Evolutionary conservation across 2,113 vertebrate species (phyloP).

Genomic region (Apaloderma vittatum): DNA sequence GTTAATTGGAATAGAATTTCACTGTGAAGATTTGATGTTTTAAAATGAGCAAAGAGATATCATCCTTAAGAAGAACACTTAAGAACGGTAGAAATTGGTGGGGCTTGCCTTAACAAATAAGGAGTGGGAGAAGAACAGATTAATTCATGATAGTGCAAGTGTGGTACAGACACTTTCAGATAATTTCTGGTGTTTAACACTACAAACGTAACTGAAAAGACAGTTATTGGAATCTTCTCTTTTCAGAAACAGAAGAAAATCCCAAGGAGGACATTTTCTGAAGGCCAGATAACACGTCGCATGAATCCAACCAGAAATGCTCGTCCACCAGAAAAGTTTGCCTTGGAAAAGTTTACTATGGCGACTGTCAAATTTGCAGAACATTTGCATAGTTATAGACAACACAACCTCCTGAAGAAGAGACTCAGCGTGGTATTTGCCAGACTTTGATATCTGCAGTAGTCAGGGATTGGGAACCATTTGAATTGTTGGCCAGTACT

Average conservation of each 20-base stretch:
- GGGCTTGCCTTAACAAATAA: neutral
- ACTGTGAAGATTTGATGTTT: neutral
- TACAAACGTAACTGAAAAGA: neutral
- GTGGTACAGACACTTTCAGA: neutral
- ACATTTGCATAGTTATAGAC: conserved; percentile 68
- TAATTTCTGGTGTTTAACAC: neutral
- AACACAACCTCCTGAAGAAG: conserved; percentile 79
- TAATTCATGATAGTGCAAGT: neutral
- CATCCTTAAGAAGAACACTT: neutral
- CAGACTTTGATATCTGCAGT: neutral
- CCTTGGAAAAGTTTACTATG: conserved; percentile 83
- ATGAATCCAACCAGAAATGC: conserved; percentile 91
- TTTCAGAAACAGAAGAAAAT: conserved; percentile 83
- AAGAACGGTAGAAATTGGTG: neutral
- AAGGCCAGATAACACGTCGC: conserved; percentile 82
- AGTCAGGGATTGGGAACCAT: neutral
- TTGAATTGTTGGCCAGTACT: neutral
- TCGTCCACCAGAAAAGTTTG: conserved; percentile 93
- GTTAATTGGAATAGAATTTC: neutral
- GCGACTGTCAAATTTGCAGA: conserved; percentile 78
- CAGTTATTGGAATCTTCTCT: neutral
- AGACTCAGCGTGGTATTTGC: conserved; percentile 84
- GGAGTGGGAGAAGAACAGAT: neutral
- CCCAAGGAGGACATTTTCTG: conserved; percentile 78
- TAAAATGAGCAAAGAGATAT: neutral